Conservation (phyloP, 2,113 vertebrate species). For the Engraulis encrasicolus region DNA sequence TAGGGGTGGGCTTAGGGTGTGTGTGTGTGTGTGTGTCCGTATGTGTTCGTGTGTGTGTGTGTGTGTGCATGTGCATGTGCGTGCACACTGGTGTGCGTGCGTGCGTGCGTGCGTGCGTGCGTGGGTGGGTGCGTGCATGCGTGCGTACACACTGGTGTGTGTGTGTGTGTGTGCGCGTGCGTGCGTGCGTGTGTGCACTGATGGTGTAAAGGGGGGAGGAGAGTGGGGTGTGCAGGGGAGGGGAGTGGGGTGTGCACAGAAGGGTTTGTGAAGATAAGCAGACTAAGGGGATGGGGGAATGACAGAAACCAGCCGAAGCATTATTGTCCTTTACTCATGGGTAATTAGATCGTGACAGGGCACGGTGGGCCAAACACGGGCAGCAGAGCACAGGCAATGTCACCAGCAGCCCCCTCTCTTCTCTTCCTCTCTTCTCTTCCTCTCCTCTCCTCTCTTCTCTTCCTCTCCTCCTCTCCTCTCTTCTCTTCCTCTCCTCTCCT, state of each 20-base stretch:
- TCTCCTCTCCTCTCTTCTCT: no score
- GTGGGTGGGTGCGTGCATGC: background rate
- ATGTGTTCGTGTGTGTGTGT: background rate
- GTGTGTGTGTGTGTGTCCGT: constrained; percentile 48
- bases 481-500: no score
- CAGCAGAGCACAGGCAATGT: constrained; percentile 62
- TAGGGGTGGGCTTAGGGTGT: constrained; percentile 35
- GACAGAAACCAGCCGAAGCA: constrained; percentile 80
- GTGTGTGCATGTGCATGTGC: background rate
- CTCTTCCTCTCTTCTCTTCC: no score
- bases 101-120: background rate
- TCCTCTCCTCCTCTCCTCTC: no score
- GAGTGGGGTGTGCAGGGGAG: constrained; percentile 27
- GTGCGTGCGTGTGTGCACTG: no score
- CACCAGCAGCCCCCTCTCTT: no score
- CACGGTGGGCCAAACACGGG: constrained; percentile 67
- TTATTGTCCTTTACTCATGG: constrained; percentile 79
- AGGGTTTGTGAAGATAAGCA: constrained; percentile 78
- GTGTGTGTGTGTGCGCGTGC: background rate
- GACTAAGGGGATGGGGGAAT: constrained; percentile 72
- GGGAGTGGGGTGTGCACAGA: constrained; percentile 59
- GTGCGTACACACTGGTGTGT: background rate
- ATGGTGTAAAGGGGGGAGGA: background rate
- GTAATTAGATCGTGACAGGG: constrained; percentile 78
- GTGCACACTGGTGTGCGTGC: background rate